A percentile compares a stretch with the other conserved stretches of the same genome.
phyloP scores from a whole-genome alignment of 2,888 invertebrate species.

The Labia minor region DNA sequence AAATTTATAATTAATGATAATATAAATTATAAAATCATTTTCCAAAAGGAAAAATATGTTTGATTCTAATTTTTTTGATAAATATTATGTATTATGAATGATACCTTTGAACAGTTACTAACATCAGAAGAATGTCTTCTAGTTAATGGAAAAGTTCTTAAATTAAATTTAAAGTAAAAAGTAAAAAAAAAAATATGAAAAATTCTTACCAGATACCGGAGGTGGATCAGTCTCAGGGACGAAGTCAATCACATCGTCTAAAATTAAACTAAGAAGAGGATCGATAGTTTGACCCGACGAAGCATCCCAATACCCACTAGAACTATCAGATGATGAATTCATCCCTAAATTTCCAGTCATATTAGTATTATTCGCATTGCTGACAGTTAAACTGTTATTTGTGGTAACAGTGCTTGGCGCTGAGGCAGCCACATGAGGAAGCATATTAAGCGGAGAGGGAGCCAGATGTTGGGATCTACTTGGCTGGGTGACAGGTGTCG shows the following conservation, averaged over 20 bases:
- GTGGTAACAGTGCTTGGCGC: neutral
- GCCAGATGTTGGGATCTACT: neutral
- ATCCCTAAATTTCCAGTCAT: neutral
- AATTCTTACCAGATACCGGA: neutral
- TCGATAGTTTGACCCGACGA: neutral
- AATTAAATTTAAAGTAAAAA: neutral
- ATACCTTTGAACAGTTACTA: too few species aligned
- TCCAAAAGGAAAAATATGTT: too few species aligned
- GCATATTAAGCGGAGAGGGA: neutral
- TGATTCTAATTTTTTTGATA: too few species aligned
- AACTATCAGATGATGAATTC: neutral
- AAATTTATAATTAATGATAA: too few species aligned
- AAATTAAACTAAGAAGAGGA: neutral
- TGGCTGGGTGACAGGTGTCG: neutral
- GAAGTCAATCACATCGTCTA: neutral
- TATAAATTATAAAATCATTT: too few species aligned
- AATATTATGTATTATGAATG: too few species aligned
- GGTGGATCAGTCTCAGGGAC: neutral
- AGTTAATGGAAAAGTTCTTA: neutral
- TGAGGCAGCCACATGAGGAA: neutral
- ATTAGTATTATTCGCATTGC: neutral
- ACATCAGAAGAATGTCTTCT: too few species aligned
- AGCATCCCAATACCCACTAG: neutral
- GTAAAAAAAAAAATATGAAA: constrained; percentile 13
- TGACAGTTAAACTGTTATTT: neutral